These are phyloP conservation scores for Amorpha juglandis DNA, from an alignment of 2,888 invertebrate species.

Conservation along the genomic window DNA sequence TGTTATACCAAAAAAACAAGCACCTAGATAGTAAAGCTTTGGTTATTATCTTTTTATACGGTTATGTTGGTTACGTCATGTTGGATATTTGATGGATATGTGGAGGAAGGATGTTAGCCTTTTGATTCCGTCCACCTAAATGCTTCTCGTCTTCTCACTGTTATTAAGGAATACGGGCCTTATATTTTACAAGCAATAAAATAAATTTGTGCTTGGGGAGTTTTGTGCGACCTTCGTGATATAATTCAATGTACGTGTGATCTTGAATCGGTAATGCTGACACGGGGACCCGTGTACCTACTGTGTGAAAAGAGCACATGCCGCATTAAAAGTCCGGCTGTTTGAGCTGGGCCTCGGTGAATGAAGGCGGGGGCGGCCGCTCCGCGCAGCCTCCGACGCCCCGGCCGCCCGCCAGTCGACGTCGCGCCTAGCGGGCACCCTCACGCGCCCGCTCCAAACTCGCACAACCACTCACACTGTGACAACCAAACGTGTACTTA, in stretches of 20 bases:
- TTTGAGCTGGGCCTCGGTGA: slow-evolving; percentile 74
- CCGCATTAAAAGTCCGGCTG: slow-evolving; percentile 78
- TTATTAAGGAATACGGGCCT: no score
- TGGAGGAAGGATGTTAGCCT: no score
- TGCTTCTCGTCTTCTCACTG: no score
- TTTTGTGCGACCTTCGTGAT: slow-evolving; percentile 31
- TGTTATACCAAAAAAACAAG: neutral
- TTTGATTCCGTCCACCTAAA: no score
- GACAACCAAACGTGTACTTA: slow-evolving; percentile 62
- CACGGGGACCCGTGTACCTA: slow-evolving; percentile 56
- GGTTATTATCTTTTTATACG: neutral
- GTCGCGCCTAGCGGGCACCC: slow-evolving; percentile 69
- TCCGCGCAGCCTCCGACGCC: slow-evolving; percentile 79
- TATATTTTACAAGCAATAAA: neutral
- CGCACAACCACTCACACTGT: slow-evolving; percentile 64
- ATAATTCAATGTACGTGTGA: slow-evolving; percentile 54
- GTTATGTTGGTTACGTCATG: neutral
- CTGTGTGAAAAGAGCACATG: slow-evolving; percentile 74
- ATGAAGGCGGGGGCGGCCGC: slow-evolving; percentile 76
- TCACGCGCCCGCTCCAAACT: slow-evolving; percentile 60
- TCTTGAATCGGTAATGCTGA: slow-evolving; percentile 60
- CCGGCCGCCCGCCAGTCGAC: slow-evolving; percentile 70
- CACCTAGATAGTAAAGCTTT: neutral
- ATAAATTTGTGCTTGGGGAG: neutral
- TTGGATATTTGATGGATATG: no score